Percentiles rank a stretch among this genome's conserved stretches.
Evolutionary conservation across 2,113 vertebrate genomes (phyloP).

Genomic region (Nansenia antarctica): DNA sequence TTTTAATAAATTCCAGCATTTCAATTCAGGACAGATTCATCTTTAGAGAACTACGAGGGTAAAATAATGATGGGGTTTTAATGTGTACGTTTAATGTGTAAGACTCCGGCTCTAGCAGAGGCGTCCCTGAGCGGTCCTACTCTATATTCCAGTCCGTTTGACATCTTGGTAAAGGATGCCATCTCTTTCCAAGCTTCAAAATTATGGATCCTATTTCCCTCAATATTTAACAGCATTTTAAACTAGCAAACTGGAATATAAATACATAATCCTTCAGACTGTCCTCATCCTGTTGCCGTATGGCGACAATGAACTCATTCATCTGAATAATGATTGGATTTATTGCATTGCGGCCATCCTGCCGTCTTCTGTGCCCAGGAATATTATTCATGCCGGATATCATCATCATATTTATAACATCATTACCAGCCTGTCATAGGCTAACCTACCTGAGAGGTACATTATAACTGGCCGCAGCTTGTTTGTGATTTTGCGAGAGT

Average conservation of each 20-base stretch:
- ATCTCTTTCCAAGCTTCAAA: background rate
- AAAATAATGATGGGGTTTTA: slow-evolving; percentile 53
- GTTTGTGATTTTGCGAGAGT: no score
- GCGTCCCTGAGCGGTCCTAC: slow-evolving; percentile 36
- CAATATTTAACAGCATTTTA: background rate
- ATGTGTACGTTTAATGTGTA: slow-evolving; percentile 66
- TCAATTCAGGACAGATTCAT: slow-evolving; percentile 38
- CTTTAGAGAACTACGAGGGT: slow-evolving; percentile 28
- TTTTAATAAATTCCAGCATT: slow-evolving; percentile 40
- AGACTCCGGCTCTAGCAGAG: slow-evolving; percentile 31
- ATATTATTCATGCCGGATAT: background rate
- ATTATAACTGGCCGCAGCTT: no score
- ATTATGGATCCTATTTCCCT: background rate
- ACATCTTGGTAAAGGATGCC: slow-evolving; percentile 11
- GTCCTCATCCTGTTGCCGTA: background rate
- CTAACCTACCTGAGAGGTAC: no score
- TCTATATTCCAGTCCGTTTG: slow-evolving; percentile 48
- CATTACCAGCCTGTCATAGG: no score
- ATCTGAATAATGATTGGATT: background rate
- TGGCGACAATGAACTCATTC: background rate
- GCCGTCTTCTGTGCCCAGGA: background rate
- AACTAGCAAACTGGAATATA: background rate
- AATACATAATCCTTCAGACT: background rate
- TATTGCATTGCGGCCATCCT: no score
- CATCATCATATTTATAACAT: no score